Conservation (phyloP, 2,888 invertebrate species). For the Himalopsyche tibetana region DNA sequence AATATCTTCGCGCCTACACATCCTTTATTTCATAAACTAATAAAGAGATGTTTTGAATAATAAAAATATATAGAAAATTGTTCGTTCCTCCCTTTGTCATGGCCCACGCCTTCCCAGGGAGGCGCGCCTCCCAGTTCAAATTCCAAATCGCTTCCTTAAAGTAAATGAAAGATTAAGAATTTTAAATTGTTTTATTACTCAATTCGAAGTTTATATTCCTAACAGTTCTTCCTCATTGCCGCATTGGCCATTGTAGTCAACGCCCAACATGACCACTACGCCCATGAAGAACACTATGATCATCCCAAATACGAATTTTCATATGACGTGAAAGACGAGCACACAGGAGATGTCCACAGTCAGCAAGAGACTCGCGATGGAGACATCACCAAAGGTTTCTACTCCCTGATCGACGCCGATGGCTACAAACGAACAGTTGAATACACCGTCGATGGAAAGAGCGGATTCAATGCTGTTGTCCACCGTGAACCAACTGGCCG, state of each 20-base stretch:
- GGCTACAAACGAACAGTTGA: constrained; percentile 78
- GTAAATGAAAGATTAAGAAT: too few species aligned
- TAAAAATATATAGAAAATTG: too few species aligned
- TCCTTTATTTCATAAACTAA: too few species aligned
- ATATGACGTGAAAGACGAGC: constrained; percentile 78
- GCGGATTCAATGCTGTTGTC: constrained; percentile 76
- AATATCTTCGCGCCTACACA: too few species aligned
- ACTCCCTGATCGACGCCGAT: constrained; percentile 77
- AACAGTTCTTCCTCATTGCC: constrained; percentile 16
- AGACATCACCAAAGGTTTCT: constrained; percentile 78
- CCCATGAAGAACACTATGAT: constrained; percentile 67
- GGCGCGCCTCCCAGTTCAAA: too few species aligned
- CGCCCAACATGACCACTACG: constrained; percentile 46
- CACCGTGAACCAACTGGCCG: constrained; percentile 68
- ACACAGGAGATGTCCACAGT: constrained; percentile 79
- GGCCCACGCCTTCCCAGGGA: too few species aligned
- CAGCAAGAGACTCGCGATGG: constrained; percentile 78
- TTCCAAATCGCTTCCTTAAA: too few species aligned
- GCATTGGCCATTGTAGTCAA: constrained; percentile 2
- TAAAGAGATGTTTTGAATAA: too few species aligned
- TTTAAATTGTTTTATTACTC: too few species aligned
- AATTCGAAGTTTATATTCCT: too few species aligned
- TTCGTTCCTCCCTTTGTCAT: too few species aligned
- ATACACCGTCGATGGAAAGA: constrained; percentile 74
- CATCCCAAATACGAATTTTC: constrained; percentile 78